Evolutionary conservation across 2,888 invertebrate genomes (phyloP), one percentile per base, ranked within the genome.

Genomic region (Cryptosula pallasiana): DNA sequence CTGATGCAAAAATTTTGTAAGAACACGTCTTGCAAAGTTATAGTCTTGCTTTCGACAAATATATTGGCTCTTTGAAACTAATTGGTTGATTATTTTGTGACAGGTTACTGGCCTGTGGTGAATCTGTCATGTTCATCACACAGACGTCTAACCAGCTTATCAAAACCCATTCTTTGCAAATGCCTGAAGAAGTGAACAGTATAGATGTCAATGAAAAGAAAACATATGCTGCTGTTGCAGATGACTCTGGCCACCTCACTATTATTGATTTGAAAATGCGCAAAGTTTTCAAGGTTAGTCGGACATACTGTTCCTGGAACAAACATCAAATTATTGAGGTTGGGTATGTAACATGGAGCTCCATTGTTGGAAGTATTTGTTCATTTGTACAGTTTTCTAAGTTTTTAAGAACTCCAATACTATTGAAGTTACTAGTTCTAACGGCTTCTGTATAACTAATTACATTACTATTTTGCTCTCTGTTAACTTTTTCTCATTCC

Each of bases 231-330:
- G 63, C 32, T 32, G 34, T 63, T 5, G 63, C 9, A 5, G 63
- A 63, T 63, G 63, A 63, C n/a, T 25, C 63, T 32, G 63, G 63
- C 5, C 27, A 9, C 34, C 32, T 63, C 27, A 32, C 63, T 3
- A 20, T 34, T 9, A 34, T 63, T 29, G 63, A 63, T 34, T n/a
- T 63, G 2, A 63, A 63, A 34, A 63, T 5, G 3, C 3, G n/a
- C 63, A 63, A 63, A 63, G 32, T 63, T 9, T 32, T 29, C 27
- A 63, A 63, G 32, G 63, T 63, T n/a, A n/a, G n/a, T n/a, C n/a
- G n/a, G n/a, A n/a, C n/a, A n/a, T n/a, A n/a, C n/a, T n/a, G n/a
- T n/a, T n/a, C n/a, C n/a, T n/a, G n/a, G n/a, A n/a, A n/a, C n/a
- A n/a, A n/a, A n/a, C n/a, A n/a, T n/a, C n/a, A n/a, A n/a, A n/a